Percentiles rank a stretch among this genome's conserved stretches.
Conservation (phyloP, 2,113 vertebrate species). For the Lophius piscatorius region DNA sequence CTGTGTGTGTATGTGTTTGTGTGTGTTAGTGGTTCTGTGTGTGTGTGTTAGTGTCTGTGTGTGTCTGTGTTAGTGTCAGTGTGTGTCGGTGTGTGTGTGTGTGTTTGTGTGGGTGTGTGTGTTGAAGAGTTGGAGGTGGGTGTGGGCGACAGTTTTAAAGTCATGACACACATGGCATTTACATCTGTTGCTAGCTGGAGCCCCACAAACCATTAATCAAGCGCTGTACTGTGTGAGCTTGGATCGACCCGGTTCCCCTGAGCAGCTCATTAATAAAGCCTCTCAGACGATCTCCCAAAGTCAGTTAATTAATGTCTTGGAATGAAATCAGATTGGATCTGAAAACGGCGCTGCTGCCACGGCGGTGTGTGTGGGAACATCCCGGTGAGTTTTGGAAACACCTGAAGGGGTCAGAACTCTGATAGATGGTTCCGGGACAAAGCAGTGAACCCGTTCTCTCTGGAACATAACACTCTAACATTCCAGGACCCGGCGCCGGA, state of each 20-base stretch:
- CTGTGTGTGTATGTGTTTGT: too few relatives aligned
- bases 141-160: too few relatives aligned
- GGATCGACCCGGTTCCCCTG: constrained; percentile 15
- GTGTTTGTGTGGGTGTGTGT: too few relatives aligned
- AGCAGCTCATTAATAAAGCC: constrained; percentile 43
- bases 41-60: too few relatives aligned
- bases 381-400: background rate
- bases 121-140: too few relatives aligned
- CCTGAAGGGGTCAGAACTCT: background rate
- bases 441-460: background rate
- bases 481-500: too few relatives aligned
- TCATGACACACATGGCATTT: constrained; percentile 5
- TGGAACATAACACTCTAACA: too few relatives aligned
- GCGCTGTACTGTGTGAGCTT: background rate
- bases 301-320: constrained; percentile 40
- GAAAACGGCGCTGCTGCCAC: background rate
- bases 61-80: too few relatives aligned
- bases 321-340: constrained; percentile 34
- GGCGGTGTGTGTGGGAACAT: background rate
- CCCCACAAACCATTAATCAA: constrained; percentile 49
- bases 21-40: too few relatives aligned
- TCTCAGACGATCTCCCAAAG: constrained; percentile 22
- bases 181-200: constrained; percentile 6
- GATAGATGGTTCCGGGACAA: background rate
- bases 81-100: too few relatives aligned